These are phyloP conservation scores for Entomobrya multifasciata DNA, from an alignment of 2,888 invertebrate genomes.

Conservation along the genomic window DNA sequence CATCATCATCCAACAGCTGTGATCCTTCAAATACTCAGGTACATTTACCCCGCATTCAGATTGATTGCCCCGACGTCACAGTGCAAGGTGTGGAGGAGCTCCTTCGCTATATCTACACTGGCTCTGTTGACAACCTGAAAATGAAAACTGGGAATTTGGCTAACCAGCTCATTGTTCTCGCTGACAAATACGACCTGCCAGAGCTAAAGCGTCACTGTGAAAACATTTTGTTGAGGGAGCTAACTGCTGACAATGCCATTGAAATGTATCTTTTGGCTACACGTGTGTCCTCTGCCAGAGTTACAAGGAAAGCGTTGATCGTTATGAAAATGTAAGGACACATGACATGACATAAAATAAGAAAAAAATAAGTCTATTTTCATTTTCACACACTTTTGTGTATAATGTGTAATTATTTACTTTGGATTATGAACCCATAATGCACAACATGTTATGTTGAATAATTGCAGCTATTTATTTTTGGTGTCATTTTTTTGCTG, in stretches of 20 bases:
- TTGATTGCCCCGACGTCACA: slow-evolving; percentile 46
- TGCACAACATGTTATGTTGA: not conserved
- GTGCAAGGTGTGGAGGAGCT: slow-evolving; percentile 72
- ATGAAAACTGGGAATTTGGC: slow-evolving; percentile 56
- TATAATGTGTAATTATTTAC: slow-evolving; percentile 22
- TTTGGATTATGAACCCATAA: not conserved
- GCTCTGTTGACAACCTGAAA: slow-evolving; percentile 71
- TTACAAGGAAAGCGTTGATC: slow-evolving; percentile 73
- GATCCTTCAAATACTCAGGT: too few relatives aligned
- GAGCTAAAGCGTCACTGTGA: slow-evolving; percentile 76
- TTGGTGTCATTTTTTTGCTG: slow-evolving; percentile 20
- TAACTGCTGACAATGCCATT: slow-evolving; percentile 74
- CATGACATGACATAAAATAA: not conserved
- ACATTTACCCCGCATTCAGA: slow-evolving; percentile 43
- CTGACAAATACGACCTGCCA: slow-evolving; percentile 71
- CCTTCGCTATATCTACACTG: slow-evolving; percentile 76
- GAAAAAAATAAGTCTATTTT: not conserved
- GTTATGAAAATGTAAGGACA: slow-evolving; percentile 76
- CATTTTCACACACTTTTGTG: too few relatives aligned
- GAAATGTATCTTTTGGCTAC: slow-evolving; percentile 75
- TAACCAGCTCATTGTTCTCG: slow-evolving; percentile 63
- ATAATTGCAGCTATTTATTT: not conserved
- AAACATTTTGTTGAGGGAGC: slow-evolving; percentile 59
- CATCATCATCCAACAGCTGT: too few relatives aligned
- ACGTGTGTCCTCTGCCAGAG: slow-evolving; percentile 67